Conservation (phyloP, 2,797 vertebrate species). For the Acanthis flammea region DNA sequence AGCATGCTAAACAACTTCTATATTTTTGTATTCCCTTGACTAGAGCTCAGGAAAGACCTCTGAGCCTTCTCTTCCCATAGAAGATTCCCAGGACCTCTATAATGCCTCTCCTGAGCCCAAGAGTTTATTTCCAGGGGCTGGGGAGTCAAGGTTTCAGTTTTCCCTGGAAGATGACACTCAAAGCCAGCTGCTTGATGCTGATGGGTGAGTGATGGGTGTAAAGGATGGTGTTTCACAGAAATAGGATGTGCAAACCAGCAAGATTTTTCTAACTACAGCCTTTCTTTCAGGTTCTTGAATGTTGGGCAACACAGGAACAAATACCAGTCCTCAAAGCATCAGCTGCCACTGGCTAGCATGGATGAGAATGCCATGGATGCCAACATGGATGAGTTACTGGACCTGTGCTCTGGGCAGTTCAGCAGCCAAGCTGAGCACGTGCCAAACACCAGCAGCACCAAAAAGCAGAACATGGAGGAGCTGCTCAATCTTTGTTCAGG, state of each 20-base stretch:
- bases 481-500: conserved; percentile 90
- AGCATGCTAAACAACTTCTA: neutral
- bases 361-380: conserved; percentile 99
- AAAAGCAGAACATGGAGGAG: conserved; percentile 83
- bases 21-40: conserved; percentile 41
- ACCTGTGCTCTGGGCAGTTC: conserved; percentile 91
- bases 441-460: conserved; percentile 16
- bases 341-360: conserved; percentile 85
- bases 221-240: neutral
- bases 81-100: conserved; percentile 86
- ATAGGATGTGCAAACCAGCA: neutral
- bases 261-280: neutral
- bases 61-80: conserved; percentile 89
- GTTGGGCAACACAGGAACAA: conserved; percentile 77
- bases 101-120: conserved; percentile 83
- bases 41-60: conserved; percentile 96
- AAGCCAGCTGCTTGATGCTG: conserved; percentile 93
- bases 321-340: conserved; percentile 84
- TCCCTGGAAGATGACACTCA: conserved; percentile 94
- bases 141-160: conserved; percentile 87
- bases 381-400: conserved; percentile 93
- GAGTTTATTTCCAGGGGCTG: conserved; percentile 74
- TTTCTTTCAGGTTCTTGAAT: conserved; percentile 77
- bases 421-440: conserved; percentile 65
- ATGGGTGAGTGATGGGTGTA: conserved; percentile 79